These are phyloP conservation scores for Okapia johnstoni DNA, from an alignment of 2,113 vertebrate species.

Conservation along the genomic window DNA sequence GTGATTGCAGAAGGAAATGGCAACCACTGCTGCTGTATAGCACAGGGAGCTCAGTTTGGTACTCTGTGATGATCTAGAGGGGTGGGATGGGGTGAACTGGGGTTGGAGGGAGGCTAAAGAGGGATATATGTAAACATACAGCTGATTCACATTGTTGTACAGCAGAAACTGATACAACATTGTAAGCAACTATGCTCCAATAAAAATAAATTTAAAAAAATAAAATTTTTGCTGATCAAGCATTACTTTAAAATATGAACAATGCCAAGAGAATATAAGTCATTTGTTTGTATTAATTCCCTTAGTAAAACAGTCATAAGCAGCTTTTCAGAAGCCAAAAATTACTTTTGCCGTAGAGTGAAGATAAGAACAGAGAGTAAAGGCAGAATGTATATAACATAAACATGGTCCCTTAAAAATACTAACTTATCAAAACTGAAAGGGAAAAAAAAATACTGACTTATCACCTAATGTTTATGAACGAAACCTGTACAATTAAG, in stretches of 20 bases:
- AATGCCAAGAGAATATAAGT: not conserved
- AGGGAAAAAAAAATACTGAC: not conserved
- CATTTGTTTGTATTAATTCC: constrained; percentile 8
- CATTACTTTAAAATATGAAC: constrained; percentile 24
- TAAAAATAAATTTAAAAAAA: not conserved
- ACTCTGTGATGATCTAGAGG: not conserved
- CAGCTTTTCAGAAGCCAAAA: not conserved
- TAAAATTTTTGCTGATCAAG: not conserved
- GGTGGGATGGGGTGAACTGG: not conserved
- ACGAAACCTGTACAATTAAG: not conserved
- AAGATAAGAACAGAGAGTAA: not conserved
- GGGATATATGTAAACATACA: not conserved
- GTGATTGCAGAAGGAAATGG: not conserved
- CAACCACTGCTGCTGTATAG: not conserved
- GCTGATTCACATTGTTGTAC: not conserved
- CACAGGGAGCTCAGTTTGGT: not conserved
- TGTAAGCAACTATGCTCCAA: not conserved
- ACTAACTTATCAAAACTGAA: not conserved
- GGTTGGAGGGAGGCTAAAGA: not conserved
- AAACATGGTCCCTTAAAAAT: not conserved
- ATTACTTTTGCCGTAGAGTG: not conserved
- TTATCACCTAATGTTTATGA: not conserved
- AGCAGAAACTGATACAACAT: not conserved
- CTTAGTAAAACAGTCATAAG: not conserved
- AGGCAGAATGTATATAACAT: not conserved